A percentile compares a stretch with the other conserved stretches of the same genome.
Evolutionary conservation across 2,888 invertebrate species (phyloP).

Genomic region (Ypsolopha sequella): DNA sequence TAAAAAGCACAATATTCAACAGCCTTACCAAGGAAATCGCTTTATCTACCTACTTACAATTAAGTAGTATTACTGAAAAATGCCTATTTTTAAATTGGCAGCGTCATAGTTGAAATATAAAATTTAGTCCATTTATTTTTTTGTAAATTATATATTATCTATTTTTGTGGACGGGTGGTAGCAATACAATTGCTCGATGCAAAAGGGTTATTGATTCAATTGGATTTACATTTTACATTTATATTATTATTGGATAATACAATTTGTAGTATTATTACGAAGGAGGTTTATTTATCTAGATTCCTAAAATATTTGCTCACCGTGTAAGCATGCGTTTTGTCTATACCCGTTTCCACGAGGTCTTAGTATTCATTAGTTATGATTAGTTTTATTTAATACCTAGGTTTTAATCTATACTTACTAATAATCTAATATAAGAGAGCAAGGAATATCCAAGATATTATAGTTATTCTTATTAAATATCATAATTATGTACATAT

Average conservation of each 20-base stretch:
- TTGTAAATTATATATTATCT: background rate
- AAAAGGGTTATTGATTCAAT: background rate
- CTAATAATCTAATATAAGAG: constrained; percentile 49
- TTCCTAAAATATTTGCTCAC: constrained; percentile 1
- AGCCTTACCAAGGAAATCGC: constrained; percentile 61
- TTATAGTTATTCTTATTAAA: constrained; percentile 44
- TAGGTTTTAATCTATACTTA: no score
- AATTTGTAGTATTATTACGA: background rate
- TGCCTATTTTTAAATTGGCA: no score
- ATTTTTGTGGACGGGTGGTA: background rate
- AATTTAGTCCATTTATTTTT: no score
- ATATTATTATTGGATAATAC: background rate
- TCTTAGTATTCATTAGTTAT: constrained; percentile 65
- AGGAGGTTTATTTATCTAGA: background rate
- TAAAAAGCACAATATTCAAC: constrained; percentile 27
- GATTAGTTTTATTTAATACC: constrained; percentile 51
- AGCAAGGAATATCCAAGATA: constrained; percentile 66
- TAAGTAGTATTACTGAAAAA: constrained; percentile 1
- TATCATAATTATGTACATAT: constrained; percentile 5
- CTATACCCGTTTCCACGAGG: constrained; percentile 17
- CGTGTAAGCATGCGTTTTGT: background rate
- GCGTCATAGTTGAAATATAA: no score
- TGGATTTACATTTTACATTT: no score
- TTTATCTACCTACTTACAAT: constrained; percentile 44
- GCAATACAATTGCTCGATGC: background rate